Conservation (phyloP, 1,140 invertebrate genomes). For the Pseudomyrmex concolor region DNA sequence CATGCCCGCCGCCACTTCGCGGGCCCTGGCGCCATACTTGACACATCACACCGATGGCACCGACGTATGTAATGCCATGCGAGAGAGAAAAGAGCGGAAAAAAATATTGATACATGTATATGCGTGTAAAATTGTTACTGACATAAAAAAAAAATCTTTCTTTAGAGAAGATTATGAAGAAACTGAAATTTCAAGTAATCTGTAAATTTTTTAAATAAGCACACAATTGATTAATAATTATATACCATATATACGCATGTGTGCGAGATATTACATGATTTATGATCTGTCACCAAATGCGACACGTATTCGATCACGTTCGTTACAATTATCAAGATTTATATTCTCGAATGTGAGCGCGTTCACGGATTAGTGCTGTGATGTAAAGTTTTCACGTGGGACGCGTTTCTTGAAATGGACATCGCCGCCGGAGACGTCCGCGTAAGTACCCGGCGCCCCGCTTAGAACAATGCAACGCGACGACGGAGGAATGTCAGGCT, state of each 20-base stretch:
- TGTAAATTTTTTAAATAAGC: neutral
- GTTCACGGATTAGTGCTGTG: neutral
- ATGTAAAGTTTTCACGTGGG: neutral
- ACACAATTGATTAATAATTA: too few species aligned
- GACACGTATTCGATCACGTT: too few species aligned
- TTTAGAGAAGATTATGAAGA: neutral
- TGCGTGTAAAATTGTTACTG: too few species aligned
- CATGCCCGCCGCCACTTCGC: slow-evolving; percentile 51
- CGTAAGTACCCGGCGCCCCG: slow-evolving; percentile 48
- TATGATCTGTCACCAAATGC: too few species aligned
- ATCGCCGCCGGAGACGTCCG: slow-evolving; percentile 9
- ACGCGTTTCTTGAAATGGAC: slow-evolving; percentile 18
- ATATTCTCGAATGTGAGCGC: neutral
- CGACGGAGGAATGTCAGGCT: slow-evolving; percentile 44
- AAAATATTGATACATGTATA: neutral
- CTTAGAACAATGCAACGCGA: slow-evolving; percentile 55
- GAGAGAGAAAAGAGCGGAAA: neutral
- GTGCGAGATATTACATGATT: too few species aligned
- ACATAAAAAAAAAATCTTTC: neutral
- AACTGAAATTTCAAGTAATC: neutral
- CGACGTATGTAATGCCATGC: slow-evolving; percentile 9
- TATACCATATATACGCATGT: too few species aligned
- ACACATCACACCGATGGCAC: slow-evolving; percentile 69
- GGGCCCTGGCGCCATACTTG: slow-evolving; percentile 70
- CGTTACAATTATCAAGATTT: neutral